Evolutionary conservation across 2,888 invertebrate species (phyloP).

Genomic region (Aproaerema taeniolella): DNA sequence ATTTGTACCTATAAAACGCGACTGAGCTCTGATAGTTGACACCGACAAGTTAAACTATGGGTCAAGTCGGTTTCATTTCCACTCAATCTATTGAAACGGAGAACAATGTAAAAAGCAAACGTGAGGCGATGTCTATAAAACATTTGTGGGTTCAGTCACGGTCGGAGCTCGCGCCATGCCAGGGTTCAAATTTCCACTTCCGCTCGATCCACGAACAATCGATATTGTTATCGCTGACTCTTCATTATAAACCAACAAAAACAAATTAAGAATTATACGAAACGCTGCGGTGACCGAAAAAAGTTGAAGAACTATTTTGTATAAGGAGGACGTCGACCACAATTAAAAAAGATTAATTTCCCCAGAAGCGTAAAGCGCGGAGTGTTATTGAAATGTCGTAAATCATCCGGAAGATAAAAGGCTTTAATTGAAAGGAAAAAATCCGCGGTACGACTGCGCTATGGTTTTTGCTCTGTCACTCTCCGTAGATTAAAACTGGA

Average conservation of each 20-base stretch:
- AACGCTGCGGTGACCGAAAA: slow-evolving; percentile 32
- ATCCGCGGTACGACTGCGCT: slow-evolving; percentile 46
- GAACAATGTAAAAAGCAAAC: slow-evolving; percentile 51
- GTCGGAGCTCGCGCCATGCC: slow-evolving; percentile 54
- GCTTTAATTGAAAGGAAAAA: slow-evolving; percentile 65
- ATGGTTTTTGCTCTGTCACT: slow-evolving; percentile 60
- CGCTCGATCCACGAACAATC: slow-evolving; percentile 65
- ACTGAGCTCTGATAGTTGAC: slow-evolving; percentile 7
- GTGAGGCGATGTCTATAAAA: slow-evolving; percentile 44
- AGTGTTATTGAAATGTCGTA: slow-evolving; percentile 43
- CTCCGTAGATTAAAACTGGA: slow-evolving; percentile 59
- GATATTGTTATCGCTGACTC: slow-evolving; percentile 62
- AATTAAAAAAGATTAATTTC: slow-evolving; percentile 34
- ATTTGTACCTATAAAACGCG: slow-evolving; percentile 7
- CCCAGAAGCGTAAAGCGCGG: slow-evolving; percentile 22
- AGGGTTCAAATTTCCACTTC: slow-evolving; percentile 69
- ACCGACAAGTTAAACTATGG: slow-evolving; percentile 21
- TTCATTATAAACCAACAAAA: slow-evolving; percentile 60
- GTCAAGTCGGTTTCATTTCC: slow-evolving; percentile 30
- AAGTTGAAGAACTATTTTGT: slow-evolving; percentile 24
- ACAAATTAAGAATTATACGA: slow-evolving; percentile 46
- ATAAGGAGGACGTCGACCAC: slow-evolving; percentile 27
- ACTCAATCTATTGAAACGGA: slow-evolving; percentile 37
- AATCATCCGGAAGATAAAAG: slow-evolving; percentile 64
- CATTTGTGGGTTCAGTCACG: slow-evolving; percentile 67